These are phyloP conservation scores for Cenopis cana DNA, from an alignment of 2,888 invertebrate species.

Conservation along the genomic window DNA sequence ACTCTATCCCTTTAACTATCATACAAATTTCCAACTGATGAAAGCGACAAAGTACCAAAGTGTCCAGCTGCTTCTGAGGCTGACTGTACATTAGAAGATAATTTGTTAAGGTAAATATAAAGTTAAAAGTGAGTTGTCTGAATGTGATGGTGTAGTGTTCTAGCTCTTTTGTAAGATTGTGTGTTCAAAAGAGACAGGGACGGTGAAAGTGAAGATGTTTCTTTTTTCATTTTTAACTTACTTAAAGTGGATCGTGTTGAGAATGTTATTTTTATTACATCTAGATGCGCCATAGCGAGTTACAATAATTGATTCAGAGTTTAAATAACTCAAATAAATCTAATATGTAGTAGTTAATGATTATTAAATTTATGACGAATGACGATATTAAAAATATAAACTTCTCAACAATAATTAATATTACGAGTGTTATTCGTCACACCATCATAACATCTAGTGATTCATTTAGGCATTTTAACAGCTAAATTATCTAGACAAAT, in stretches of 20 bases:
- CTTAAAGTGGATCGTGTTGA: background rate
- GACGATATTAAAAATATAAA: background rate
- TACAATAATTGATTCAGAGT: slow-evolving; percentile 5
- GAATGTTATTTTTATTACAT: slow-evolving; percentile 6
- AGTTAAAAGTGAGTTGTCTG: background rate
- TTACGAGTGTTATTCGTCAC: background rate
- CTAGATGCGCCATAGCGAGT: background rate
- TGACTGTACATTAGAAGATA: too few species aligned
- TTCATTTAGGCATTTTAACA: slow-evolving; percentile 16
- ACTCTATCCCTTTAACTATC: too few species aligned
- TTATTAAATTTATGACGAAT: background rate
- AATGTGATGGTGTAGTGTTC: background rate
- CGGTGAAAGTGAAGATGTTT: slow-evolving; percentile 1
- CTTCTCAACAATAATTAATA: background rate
- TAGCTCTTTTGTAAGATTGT: background rate
- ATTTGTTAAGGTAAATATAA: background rate
- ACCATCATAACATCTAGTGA: slow-evolving; percentile 12
- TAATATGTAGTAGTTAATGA: too few species aligned
- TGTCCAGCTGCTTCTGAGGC: too few species aligned
- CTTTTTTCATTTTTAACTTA: background rate
- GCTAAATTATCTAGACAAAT: slow-evolving; percentile 16
- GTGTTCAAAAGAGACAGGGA: background rate
- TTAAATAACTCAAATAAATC: too few species aligned
- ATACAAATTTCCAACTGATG: too few species aligned
- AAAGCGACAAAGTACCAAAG: too few species aligned